Conservation (phyloP, 2,113 vertebrate genomes). For the Podilymbus podiceps region DNA sequence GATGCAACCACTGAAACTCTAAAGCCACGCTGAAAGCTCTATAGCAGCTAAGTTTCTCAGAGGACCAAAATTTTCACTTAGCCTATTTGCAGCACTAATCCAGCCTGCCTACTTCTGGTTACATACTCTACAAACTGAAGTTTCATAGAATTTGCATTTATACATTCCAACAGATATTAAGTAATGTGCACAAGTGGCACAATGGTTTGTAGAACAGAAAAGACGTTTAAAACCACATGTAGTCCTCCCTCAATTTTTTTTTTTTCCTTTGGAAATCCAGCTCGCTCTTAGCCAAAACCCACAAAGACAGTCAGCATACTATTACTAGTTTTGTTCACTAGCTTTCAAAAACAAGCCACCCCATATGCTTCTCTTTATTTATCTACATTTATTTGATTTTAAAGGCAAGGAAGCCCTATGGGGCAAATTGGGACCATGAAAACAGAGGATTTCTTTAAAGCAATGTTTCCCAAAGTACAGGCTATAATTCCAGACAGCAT, state of each 20-base stretch:
- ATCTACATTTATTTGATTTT: not conserved
- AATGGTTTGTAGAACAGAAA: slow-evolving; percentile 11
- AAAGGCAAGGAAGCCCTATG: not conserved
- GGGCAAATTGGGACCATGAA: not conserved
- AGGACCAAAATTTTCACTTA: not conserved
- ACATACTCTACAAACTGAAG: not conserved
- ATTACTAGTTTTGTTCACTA: slow-evolving; percentile 21
- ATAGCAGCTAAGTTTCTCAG: not conserved
- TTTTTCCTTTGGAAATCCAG: not conserved
- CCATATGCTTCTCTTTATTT: not conserved
- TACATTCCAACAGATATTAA: not conserved
- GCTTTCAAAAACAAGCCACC: not conserved
- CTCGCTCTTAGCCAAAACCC: slow-evolving; percentile 6
- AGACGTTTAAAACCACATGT: not conserved
- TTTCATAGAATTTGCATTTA: not conserved
- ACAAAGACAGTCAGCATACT: not conserved
- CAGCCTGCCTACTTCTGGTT: not conserved
- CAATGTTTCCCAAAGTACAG: not conserved
- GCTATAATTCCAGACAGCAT: not conserved
- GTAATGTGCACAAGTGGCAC: not conserved
- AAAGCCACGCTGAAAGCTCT: not conserved
- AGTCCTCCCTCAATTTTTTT: not conserved
- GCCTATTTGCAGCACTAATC: not conserved
- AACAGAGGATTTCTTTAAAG: slow-evolving; percentile 1
- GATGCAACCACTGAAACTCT: not conserved